phyloP scores from a whole-genome alignment of 1,140 invertebrate genomes.

The Drosophila santomea region DNA sequence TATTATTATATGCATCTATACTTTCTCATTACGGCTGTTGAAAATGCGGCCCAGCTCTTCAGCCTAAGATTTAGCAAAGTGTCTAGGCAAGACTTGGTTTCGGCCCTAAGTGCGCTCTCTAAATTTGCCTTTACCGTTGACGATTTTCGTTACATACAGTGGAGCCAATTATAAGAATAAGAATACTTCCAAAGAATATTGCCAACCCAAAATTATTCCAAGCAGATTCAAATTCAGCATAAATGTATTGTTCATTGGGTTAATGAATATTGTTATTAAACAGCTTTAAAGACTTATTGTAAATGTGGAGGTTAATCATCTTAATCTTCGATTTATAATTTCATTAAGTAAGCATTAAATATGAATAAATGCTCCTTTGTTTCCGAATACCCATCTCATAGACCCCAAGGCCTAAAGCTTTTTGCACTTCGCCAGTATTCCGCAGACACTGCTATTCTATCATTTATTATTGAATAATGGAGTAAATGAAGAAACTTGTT shows the following conservation, averaged over 20 bases:
- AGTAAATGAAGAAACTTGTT: constrained; percentile 50
- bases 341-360: neutral
- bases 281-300: too few species aligned
- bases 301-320: too few species aligned
- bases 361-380: constrained; percentile 1
- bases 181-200: too few species aligned
- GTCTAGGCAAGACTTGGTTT: neutral
- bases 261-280: neutral
- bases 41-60: constrained; percentile 1
- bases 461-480: constrained; percentile 79
- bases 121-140: neutral
- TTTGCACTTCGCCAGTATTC: constrained; percentile 49
- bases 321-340: neutral
- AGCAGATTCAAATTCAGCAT: too few species aligned
- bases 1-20: constrained; percentile 17
- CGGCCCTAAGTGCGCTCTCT: neutral
- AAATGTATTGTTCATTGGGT: too few species aligned
- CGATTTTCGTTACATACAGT: neutral
- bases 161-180: too few species aligned
- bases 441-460: constrained; percentile 51
- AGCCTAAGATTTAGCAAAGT: neutral
- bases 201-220: too few species aligned
- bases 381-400: constrained; percentile 38
- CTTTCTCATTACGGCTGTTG: too few species aligned
- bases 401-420: constrained; percentile 38